Base-by-base conservation (phyloP, 1,140 invertebrate species). In the Drosophila pseudoananassae region DNA sequence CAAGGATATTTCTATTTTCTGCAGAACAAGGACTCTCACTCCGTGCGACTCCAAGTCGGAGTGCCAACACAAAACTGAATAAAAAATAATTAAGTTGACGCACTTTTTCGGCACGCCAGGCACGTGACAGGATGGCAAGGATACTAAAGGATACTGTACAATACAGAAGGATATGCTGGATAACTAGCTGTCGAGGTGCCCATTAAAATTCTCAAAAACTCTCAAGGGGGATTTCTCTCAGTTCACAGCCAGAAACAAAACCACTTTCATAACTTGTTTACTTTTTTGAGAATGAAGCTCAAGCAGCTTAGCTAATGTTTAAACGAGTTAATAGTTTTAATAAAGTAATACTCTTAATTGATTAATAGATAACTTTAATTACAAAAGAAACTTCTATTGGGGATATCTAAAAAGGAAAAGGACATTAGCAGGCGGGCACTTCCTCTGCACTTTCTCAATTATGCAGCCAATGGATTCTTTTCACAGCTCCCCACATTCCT, bases 71-170 rank as follows among this genome's bases (percentile, higher is more conserved):
- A 87, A 82, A 82, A 87, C 65, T 75, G 65, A 78, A 78, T 87
- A 87, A 87, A 87, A 69, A 88, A 87, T 87, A 87, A 87, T 87
- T 82, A 85, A 85, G 82, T 81, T 85, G 81, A 85, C 81, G 81
- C 81, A 85, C 77, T 85, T 85, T 85, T 85, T 87, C 68, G 82
- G 81, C 69, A 85, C 78, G 82, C 82, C 20, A 61, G 76, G 78
- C 81, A 85, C 82, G 81, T 85, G 77, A 85, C 78, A 47, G 50
- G 49, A 36, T 27, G 40, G 17, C 58, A 27, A 55, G 61, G 27
- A 33, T 29, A 12, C 10, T 33, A 25, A 8, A 17, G 25, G 23
- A 29, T 49, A 51, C 47, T 15, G 14, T 8, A 25, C 40, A n/a
- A 17, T 17, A 23, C 33, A 12, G 33, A 36, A 36, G 33, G 10